Conservation (phyloP, 2,797 vertebrate genomes). For the Pampus argenteus region DNA sequence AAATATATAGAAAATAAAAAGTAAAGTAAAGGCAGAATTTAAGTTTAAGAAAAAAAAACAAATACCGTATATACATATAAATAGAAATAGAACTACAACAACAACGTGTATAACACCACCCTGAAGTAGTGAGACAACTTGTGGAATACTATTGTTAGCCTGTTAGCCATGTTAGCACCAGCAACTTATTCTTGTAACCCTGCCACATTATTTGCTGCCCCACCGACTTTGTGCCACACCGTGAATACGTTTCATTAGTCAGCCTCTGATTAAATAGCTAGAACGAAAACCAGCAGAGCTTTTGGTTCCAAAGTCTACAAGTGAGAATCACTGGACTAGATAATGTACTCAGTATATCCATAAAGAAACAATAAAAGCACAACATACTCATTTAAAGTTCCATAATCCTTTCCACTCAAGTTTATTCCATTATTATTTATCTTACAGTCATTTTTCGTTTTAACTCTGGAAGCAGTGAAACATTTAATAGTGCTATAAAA, state of each 20-base stretch:
- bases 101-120: too few relatives aligned
- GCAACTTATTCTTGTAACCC: constrained; percentile 15
- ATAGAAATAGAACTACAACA: too few relatives aligned
- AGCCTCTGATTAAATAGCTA: constrained; percentile 51
- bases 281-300: constrained; percentile 53
- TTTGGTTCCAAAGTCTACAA: constrained; percentile 26
- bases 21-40: too few relatives aligned
- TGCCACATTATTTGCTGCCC: constrained; percentile 23
- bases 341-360: constrained; percentile 23
- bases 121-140: too few relatives aligned
- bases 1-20: too few relatives aligned
- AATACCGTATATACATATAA: too few relatives aligned
- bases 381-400: constrained; percentile 26
- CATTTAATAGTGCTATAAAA: constrained; percentile 13
- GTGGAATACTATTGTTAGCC: constrained; percentile 19
- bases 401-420: constrained; percentile 3
- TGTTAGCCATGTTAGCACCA: constrained; percentile 17
- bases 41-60: too few relatives aligned
- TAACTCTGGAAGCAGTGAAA: not conserved
- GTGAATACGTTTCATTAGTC: constrained; percentile 49
- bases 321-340: constrained; percentile 25
- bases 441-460: not conserved
- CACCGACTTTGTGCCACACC: constrained; percentile 38
- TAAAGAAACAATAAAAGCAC: constrained; percentile 17
- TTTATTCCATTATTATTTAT: not conserved